These are phyloP conservation scores for Eupithecia insigniata DNA, from an alignment of 2,888 invertebrate genomes.

Conservation along the genomic window DNA sequence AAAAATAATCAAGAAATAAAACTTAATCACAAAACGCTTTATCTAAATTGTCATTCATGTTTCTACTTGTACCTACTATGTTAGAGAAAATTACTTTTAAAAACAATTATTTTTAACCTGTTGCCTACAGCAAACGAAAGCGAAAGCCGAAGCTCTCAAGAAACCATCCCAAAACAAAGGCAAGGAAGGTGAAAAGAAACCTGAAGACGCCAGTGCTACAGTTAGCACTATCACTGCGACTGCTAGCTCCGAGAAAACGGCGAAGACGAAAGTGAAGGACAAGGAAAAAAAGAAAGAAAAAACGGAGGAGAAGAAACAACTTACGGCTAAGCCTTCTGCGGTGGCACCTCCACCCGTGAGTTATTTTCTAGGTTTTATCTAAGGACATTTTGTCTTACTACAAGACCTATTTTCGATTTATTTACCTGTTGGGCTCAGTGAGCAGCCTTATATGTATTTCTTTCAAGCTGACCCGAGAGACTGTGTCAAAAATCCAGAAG, in stretches of 20 bases:
- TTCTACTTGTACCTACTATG: too few relatives aligned
- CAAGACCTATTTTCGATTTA: neutral
- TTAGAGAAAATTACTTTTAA: too few relatives aligned
- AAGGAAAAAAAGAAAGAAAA: slow-evolving; percentile 54
- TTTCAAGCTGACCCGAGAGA: too few relatives aligned
- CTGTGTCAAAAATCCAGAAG: too few relatives aligned
- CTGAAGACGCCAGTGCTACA: slow-evolving; percentile 57
- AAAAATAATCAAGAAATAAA: too few relatives aligned
- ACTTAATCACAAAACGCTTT: too few relatives aligned
- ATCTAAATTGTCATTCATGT: too few relatives aligned
- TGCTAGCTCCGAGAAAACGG: slow-evolving; percentile 61
- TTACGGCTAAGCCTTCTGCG: slow-evolving; percentile 58
- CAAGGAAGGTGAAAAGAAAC: slow-evolving; percentile 68
- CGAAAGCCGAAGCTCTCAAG: slow-evolving; percentile 84
- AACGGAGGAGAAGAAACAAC: slow-evolving; percentile 50
- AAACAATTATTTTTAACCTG: too few relatives aligned
- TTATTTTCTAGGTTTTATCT: neutral
- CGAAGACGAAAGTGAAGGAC: slow-evolving; percentile 45
- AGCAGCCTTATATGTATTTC: too few relatives aligned
- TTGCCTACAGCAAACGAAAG: slow-evolving; percentile 79
- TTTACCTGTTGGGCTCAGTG: neutral
- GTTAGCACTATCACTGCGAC: slow-evolving; percentile 46
- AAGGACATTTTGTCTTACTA: neutral
- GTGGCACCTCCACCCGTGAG: slow-evolving; percentile 55
- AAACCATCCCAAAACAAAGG: slow-evolving; percentile 73